phyloP scores from a whole-genome alignment of 2,888 invertebrate species.

The Panorpa germanica region DNA sequence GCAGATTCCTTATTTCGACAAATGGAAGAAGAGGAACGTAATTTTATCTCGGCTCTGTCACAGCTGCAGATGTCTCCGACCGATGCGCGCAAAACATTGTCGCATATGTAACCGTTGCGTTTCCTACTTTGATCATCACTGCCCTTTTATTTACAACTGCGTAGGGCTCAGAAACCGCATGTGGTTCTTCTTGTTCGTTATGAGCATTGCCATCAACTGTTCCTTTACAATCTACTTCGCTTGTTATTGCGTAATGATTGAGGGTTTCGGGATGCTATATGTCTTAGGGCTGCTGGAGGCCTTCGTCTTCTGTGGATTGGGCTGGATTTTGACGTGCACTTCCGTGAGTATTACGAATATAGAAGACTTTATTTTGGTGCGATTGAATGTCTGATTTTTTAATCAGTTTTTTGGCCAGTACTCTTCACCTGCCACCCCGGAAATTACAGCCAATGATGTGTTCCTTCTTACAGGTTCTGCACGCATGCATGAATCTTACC shows the following conservation, averaged over 20 bases:
- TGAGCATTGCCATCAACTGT: slow-evolving; percentile 75
- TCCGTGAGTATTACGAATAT: slow-evolving; percentile 39
- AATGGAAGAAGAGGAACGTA: slow-evolving; percentile 74
- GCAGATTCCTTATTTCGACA: slow-evolving; percentile 83
- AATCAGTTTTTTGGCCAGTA: slow-evolving; percentile 6
- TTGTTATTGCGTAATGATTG: slow-evolving; percentile 65
- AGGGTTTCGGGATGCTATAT: slow-evolving; percentile 71
- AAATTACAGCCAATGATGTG: slow-evolving; percentile 10
- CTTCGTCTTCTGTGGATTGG: slow-evolving; percentile 66
- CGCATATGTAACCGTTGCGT: slow-evolving; percentile 80
- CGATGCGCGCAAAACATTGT: slow-evolving; percentile 80
- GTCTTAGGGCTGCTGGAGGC: slow-evolving; percentile 68
- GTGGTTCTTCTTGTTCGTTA: slow-evolving; percentile 83
- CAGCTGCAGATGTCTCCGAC: slow-evolving; percentile 74
- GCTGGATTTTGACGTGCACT: slow-evolving; percentile 74
- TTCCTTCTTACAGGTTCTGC: slow-evolving; percentile 47
- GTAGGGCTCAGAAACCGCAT: slow-evolving; percentile 80
- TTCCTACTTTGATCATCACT: slow-evolving; percentile 81
- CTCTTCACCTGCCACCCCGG: too few relatives aligned
- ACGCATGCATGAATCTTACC: slow-evolving; percentile 84
- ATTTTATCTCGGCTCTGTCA: slow-evolving; percentile 72
- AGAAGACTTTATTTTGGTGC: slow-evolving; percentile 5
- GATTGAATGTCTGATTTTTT: slow-evolving; percentile 6
- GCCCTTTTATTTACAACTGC: slow-evolving; percentile 90
- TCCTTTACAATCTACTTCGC: slow-evolving; percentile 77